A percentile compares a stretch with the other conserved stretches of the same genome.
phyloP scores from a whole-genome alignment of 2,888 invertebrate genomes.

The Cecidostiba fungosa region DNA sequence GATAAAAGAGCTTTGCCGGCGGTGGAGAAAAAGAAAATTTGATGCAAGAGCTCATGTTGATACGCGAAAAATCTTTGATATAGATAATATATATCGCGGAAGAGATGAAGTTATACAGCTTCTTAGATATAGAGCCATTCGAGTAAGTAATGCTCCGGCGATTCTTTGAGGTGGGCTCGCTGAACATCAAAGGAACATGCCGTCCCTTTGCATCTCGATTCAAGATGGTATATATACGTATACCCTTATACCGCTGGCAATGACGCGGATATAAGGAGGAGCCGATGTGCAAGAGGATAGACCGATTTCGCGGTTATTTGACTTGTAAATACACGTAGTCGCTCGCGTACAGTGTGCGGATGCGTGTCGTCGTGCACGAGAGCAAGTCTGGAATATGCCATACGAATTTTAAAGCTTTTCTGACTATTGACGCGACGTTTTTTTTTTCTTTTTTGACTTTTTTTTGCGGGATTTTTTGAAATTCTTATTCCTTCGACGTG shows the following conservation, averaged over 20 bases:
- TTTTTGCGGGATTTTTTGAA: background rate
- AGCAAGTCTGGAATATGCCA: background rate
- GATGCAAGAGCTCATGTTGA: background rate
- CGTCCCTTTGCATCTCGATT: background rate
- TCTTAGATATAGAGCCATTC: background rate
- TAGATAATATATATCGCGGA: background rate
- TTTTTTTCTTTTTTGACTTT: background rate
- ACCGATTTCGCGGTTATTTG: slow-evolving; percentile 55
- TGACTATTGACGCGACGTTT: background rate
- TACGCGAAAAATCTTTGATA: background rate
- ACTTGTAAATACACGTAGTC: slow-evolving; percentile 51
- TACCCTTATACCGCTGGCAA: background rate
- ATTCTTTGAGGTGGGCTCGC: background rate
- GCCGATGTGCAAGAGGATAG: background rate
- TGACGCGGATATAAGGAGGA: slow-evolving; percentile 17
- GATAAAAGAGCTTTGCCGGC: background rate
- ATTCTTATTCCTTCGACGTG: background rate
- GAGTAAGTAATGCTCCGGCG: background rate
- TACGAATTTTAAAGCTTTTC: slow-evolving; percentile 1
- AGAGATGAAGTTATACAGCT: background rate
- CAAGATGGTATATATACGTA: background rate
- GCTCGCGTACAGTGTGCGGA: background rate
- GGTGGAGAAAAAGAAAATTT: background rate
- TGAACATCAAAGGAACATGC: background rate
- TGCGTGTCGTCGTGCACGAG: background rate